Evolutionary conservation across 2,797 vertebrate species (phyloP).

Genomic region (Sebastes taczanowskii): DNA sequence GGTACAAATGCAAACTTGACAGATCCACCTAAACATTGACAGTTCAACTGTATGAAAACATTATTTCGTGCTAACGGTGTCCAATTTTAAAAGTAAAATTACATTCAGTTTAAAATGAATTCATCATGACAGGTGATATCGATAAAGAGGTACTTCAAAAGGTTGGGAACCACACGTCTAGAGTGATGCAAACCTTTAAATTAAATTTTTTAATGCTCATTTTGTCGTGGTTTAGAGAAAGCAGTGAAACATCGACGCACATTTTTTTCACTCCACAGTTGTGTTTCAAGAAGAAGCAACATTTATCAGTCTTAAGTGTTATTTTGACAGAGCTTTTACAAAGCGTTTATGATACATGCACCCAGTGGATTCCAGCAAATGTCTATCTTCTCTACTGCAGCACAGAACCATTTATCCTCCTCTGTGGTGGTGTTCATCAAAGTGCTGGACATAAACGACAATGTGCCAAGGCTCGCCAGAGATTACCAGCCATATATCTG

Average conservation of each 20-base stretch:
- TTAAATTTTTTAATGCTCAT: neutral
- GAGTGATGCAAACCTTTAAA: neutral
- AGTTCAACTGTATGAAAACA: neutral
- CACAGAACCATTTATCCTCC: conserved; percentile 84
- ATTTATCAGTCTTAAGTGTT: conserved; percentile 64
- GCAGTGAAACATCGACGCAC: neutral
- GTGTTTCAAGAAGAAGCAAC: conserved; percentile 19
- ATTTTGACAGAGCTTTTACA: conserved; percentile 62
- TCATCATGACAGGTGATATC: neutral
- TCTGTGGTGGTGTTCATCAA: conserved; percentile 87
- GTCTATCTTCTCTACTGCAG: conserved; percentile 79
- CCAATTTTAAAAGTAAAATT: neutral
- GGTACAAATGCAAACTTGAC: neutral
- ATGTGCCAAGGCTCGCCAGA: conserved; percentile 88
- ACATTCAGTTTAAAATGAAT: neutral
- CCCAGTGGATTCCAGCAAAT: conserved; percentile 63
- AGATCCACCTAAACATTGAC: neutral
- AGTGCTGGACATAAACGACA: conserved; percentile 93
- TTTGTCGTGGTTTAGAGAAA: conserved; percentile 2
- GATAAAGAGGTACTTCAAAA: neutral
- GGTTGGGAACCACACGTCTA: neutral
- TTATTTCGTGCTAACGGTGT: neutral
- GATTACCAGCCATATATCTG: conserved; percentile 93
- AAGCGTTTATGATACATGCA: conserved; percentile 67
- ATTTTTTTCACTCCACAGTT: neutral